Percentiles rank a stretch among this genome's conserved stretches.
Evolutionary conservation across 2,888 invertebrate species (phyloP).

Genomic region (Tinea semifulvella): DNA sequence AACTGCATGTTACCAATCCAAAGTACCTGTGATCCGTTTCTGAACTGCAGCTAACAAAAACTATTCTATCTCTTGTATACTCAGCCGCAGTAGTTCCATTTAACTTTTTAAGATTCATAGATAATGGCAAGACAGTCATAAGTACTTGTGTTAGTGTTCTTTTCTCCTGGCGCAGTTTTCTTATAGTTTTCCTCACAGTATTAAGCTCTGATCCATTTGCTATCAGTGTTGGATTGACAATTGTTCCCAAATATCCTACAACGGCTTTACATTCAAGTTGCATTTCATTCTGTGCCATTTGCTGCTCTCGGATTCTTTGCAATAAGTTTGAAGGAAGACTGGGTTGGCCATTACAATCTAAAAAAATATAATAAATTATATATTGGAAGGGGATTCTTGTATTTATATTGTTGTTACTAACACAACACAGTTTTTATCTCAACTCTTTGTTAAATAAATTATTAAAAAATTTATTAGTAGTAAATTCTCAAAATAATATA

Average conservation of each 20-base stretch:
- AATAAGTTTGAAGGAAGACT: not conserved
- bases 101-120: slow-evolving; percentile 80
- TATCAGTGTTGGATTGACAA: slow-evolving; percentile 91
- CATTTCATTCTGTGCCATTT: slow-evolving; percentile 20
- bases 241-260: slow-evolving; percentile 94
- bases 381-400: not conserved
- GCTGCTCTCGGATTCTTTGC: not conserved
- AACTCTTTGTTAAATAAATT: too few relatives aligned
- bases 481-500: too few relatives aligned
- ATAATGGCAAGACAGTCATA: slow-evolving; percentile 84
- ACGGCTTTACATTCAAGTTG: slow-evolving; percentile 83
- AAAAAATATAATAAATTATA: slow-evolving; percentile 3
- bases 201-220: slow-evolving; percentile 77
- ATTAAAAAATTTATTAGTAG: too few relatives aligned
- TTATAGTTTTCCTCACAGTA: slow-evolving; percentile 87
- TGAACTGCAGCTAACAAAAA: slow-evolving; percentile 89
- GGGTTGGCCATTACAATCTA: slow-evolving; percentile 3
- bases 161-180: slow-evolving; percentile 88
- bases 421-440: too few relatives aligned
- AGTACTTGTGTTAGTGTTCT: slow-evolving; percentile 85
- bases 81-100: slow-evolving; percentile 84
- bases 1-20: slow-evolving; percentile 85
- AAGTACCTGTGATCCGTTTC: slow-evolving; percentile 93
- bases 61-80: slow-evolving; percentile 85
- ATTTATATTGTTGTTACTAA: not conserved